Percentiles rank a stretch among this genome's conserved stretches.
These are phyloP conservation scores for Myotis lucifugus DNA, from an alignment of 2,113 vertebrate species.

Conservation along the genomic window DNA sequence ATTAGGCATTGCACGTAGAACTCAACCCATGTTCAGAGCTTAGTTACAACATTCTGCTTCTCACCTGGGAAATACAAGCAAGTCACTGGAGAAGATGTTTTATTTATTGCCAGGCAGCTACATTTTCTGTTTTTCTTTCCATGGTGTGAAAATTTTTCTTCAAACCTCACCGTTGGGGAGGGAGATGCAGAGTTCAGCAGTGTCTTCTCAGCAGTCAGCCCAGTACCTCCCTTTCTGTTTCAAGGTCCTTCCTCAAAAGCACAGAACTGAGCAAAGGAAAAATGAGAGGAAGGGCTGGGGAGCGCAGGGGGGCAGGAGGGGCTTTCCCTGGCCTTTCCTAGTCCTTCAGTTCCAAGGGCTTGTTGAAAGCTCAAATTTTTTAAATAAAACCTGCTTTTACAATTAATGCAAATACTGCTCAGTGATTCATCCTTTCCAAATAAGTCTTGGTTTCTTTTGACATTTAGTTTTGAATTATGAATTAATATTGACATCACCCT, in stretches of 20 bases:
- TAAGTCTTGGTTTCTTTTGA: conserved; percentile 64
- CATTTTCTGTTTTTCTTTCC: conserved; percentile 25
- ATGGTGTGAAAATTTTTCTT: neutral
- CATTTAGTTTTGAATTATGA: conserved; percentile 66
- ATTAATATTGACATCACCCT: conserved; percentile 42
- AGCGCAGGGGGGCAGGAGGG: conserved; percentile 30
- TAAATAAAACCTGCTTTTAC: conserved; percentile 55
- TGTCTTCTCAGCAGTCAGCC: neutral
- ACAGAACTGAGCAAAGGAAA: conserved; percentile 13
- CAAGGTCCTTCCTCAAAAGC: conserved; percentile 70
- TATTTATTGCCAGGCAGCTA: neutral
- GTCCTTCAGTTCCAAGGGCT: neutral
- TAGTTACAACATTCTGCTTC: neutral
- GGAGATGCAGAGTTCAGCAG: neutral
- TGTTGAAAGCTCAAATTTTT: conserved; percentile 56
- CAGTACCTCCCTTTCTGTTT: conserved; percentile 31
- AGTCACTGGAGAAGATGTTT: neutral
- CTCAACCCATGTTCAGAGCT: neutral
- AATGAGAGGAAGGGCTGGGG: neutral
- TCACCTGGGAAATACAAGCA: neutral
- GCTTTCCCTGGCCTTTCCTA: conserved; percentile 70
- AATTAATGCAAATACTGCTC: conserved; percentile 59
- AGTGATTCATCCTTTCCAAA: conserved; percentile 78
- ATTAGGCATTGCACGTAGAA: neutral
- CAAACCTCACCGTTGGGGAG: neutral